Base-by-base conservation (phyloP, 1,140 invertebrate species). In the Plectus sambesii region DNA sequence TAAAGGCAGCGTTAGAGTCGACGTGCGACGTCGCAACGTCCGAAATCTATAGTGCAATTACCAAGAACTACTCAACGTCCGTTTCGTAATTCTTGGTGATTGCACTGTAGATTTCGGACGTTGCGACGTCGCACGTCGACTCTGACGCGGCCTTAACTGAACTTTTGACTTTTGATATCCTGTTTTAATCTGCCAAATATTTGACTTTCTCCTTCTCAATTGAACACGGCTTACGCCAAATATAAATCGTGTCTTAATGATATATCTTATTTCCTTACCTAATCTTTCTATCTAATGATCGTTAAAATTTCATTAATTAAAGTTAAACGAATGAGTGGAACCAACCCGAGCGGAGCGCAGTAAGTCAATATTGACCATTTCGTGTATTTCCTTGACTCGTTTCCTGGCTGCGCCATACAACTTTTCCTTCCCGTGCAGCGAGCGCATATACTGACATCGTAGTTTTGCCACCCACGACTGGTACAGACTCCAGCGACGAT, bases 401-500 rank as follows among this genome's bases (percentile, higher is more conserved):
- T 54, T 33, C 12, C 47, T 27, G 8, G 52, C 37, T 5, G 47
- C 35, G 9, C 56, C n/a, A 33, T 55, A 62, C 15, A 48, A 24
- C 17, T 47, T 6, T 42, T 53, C 53, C 4, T 40, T 26, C 2
- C 3, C 33, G 1, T 17, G 2, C 9, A 64, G 53, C 23, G 55
- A 43, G n/a, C 52, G 44, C 27, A 50, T 39, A 17, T 61, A 33
- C 5, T 39, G 17, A 9, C 46, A 6, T 39, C 19, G 9, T 47
- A 60, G 56, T 22, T 51, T 41, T 3, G 44, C 15, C 9, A 64
- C 42, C 69, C 71, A 73, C 17, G 46, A 60, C 24, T 56, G 33
- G 47, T 70, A 72, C 24, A 73, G 49, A 5, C 56, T 26, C 69
- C 71, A 73, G 39, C 70, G 60, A 6, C 71, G 46, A n/a, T 33